Evolutionary conservation across 2,797 vertebrate genomes (phyloP).

Genomic region (Coilia nasus): DNA sequence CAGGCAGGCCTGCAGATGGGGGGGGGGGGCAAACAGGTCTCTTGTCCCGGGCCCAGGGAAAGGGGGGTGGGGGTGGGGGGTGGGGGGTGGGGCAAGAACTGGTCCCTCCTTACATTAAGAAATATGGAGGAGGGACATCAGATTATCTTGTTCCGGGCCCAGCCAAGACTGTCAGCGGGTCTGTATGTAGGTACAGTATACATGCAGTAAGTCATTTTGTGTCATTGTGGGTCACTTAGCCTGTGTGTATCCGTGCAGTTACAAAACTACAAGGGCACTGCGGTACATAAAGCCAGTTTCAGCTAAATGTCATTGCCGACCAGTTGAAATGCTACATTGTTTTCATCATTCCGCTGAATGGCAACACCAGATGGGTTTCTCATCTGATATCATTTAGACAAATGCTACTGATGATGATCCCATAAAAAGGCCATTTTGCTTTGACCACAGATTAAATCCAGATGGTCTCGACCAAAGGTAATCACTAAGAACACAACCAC

Average conservation of each 20-base stretch:
- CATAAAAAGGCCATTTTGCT: conserved; percentile 19
- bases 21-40: too few species aligned
- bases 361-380: background rate
- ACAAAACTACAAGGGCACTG: background rate
- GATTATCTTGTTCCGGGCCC: too few species aligned
- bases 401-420: conserved; percentile 10
- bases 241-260: background rate
- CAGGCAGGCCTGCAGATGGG: too few species aligned
- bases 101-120: too few species aligned
- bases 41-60: too few species aligned
- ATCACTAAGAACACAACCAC: conserved; percentile 23
- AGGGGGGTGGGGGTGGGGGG: too few species aligned
- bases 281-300: background rate
- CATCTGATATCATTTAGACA: conserved; percentile 15
- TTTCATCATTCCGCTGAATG: background rate
- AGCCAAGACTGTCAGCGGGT: too few species aligned
- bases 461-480: conserved; percentile 6
- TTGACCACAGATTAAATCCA: conserved; percentile 25
- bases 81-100: too few species aligned
- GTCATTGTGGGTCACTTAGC: background rate
- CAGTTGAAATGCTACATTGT: background rate
- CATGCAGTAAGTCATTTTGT: background rate
- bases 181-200: too few species aligned
- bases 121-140: too few species aligned
- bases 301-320: background rate